These are phyloP conservation scores for Eledona agricola DNA, from an alignment of 2,888 invertebrate species.

Conservation along the genomic window DNA sequence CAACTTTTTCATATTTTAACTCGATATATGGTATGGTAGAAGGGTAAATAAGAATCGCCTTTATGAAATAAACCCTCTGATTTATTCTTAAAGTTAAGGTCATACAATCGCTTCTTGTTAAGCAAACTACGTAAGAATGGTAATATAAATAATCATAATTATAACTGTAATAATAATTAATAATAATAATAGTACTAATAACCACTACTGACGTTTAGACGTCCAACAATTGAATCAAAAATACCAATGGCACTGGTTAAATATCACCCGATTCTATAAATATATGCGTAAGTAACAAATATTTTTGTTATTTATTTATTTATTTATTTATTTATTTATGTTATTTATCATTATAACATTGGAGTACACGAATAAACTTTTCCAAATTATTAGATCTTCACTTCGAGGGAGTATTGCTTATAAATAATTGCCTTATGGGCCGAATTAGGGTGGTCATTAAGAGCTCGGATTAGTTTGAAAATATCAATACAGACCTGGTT, in stretches of 20 bases:
- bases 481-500: constrained; percentile 36
- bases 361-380: constrained; percentile 40
- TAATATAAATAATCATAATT: constrained; percentile 55
- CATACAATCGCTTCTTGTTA: constrained; percentile 60
- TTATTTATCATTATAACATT: constrained; percentile 47
- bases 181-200: constrained; percentile 57
- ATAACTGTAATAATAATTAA: too few relatives aligned
- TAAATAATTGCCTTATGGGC: constrained; percentile 17
- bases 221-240: constrained; percentile 64
- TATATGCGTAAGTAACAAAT: constrained; percentile 62
- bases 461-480: constrained; percentile 44
- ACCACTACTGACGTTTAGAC: constrained; percentile 62
- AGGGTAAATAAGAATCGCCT: constrained; percentile 43
- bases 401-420: too few relatives aligned
- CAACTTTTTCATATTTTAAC: too few relatives aligned
- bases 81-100: constrained; percentile 61
- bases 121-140: constrained; percentile 59
- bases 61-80: constrained; percentile 64
- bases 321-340: constrained; percentile 57
- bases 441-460: constrained; percentile 29
- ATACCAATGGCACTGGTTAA: constrained; percentile 65
- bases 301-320: constrained; percentile 53
- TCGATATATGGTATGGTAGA: too few relatives aligned
- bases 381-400: constrained; percentile 40
- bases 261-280: constrained; percentile 65